Base-by-base conservation (phyloP, 2,888 invertebrate species). In the Geotrupes spiniger region DNA sequence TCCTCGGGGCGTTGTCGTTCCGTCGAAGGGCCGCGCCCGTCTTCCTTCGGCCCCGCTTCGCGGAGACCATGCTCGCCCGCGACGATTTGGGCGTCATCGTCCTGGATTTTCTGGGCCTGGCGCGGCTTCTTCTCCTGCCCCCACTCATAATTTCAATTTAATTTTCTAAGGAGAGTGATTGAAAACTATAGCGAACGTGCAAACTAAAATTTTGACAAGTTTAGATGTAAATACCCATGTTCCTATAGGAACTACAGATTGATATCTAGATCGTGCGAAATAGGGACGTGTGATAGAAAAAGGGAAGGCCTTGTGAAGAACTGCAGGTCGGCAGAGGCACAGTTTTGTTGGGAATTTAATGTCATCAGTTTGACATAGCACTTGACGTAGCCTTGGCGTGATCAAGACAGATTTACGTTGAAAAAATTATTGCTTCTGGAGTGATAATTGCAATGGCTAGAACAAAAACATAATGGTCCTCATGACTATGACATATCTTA, bases 1-100 rank as follows among this genome's bases (percentile, higher is more conserved):
- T 52, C 31, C 17, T 26, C 33, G 40, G 42, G 9, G 46, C n/a
- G 11, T 33, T 33, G 8, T 33, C 14, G 11, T 1, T 15, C 12
- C 33, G 33, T 9, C 11, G 9, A 11, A 4, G 10, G 4, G 29
- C 10, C 4, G 10, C 11, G n/a, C 2, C 14, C n/a, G 5, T 15
- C 1, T 14, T 33, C 14, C 14, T 33, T 12, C 11, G 9, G 9
- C 14, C 14, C 12, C 14, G 33, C 4, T 33, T 33, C 8, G 33
- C 8, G n/a, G 33, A 33, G 1, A 9, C 33, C 33, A 33, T 8
- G n/a, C 2, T 33, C 8, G 14, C 8, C 1, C 14, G 8, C 5
- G 33, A 33, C 3, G 33, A 33, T 4, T 29, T 29, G 2, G 14
- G 4, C 33, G 11, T 6, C 4, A 8, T 15, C 1, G 11, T 1